A percentile compares a stretch with the other conserved stretches of the same genome.
phyloP scores from a whole-genome alignment of 2,113 vertebrate species.

The Pitta sordida region DNA sequence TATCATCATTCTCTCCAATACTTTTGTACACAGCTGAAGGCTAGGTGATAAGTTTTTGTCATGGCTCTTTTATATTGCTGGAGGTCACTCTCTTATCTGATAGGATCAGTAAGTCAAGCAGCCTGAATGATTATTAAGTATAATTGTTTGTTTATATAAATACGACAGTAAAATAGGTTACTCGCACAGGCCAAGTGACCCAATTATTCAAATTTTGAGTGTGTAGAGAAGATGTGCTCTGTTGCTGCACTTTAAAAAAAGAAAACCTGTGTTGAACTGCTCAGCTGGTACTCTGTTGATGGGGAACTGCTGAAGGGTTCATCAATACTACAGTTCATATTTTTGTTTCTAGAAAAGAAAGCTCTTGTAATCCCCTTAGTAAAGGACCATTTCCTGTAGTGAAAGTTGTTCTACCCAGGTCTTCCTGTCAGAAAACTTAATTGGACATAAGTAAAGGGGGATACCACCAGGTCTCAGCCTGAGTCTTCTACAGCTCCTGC shows the following conservation, averaged over 20 bases:
- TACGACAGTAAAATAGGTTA: constrained; percentile 46
- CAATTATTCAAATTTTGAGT: constrained; percentile 37
- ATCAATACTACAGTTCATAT: not conserved
- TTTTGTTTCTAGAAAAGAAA: not conserved
- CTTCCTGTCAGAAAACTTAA: not conserved
- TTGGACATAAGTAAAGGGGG: not conserved
- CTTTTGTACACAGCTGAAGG: not conserved
- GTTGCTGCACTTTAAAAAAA: not conserved
- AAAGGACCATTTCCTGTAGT: not conserved
- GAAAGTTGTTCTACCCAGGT: not conserved
- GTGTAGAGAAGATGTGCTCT: not conserved
- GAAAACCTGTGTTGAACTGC: not conserved
- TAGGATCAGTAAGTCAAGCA: constrained; percentile 37
- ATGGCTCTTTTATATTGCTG: not conserved
- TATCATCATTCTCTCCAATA: not conserved
- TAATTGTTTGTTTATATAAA: constrained; percentile 57
- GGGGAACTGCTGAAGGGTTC: not conserved
- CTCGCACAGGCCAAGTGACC: constrained; percentile 24
- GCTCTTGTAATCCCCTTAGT: not conserved
- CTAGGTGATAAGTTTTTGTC: constrained; percentile 10
- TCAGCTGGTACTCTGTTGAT: not conserved
- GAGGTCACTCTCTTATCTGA: not conserved
- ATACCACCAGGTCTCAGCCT: not conserved
- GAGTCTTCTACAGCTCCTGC: not conserved
- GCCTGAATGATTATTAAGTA: constrained; percentile 49